Conservation (phyloP, 2,797 vertebrate species). For the Chelidonichthys spinosus region DNA sequence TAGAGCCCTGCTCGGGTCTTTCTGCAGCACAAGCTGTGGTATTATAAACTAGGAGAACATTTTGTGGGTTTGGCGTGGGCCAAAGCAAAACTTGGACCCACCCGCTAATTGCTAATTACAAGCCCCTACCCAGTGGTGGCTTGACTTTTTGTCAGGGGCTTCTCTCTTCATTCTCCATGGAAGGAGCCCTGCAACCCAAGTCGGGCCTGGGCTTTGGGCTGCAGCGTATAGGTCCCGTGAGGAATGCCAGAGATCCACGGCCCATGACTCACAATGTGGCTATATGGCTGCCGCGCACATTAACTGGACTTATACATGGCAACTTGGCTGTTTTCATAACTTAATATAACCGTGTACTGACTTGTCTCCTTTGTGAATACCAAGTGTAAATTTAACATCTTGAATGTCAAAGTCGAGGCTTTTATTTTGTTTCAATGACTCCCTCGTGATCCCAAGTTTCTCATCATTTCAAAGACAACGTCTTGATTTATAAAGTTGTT, state of each 20-base stretch:
- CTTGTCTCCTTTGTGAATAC: slow-evolving; percentile 60
- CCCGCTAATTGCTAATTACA: slow-evolving; percentile 90
- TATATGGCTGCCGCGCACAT: slow-evolving; percentile 74
- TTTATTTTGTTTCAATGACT: slow-evolving; percentile 58
- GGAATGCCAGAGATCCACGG: slow-evolving; percentile 76
- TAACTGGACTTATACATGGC: slow-evolving; percentile 74
- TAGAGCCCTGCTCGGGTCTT: slow-evolving; percentile 67
- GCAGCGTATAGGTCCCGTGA: slow-evolving; percentile 76
- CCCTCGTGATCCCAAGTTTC: slow-evolving; percentile 44
- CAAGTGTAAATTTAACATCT: slow-evolving; percentile 50
- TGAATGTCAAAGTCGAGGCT: slow-evolving; percentile 51
- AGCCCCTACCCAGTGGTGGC: slow-evolving; percentile 85
- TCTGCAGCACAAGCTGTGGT: slow-evolving; percentile 79
- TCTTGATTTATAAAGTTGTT: slow-evolving; percentile 59
- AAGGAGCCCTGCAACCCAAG: slow-evolving; percentile 81
- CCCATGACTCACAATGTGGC: slow-evolving; percentile 79
- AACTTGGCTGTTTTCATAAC: slow-evolving; percentile 76
- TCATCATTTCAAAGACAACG: slow-evolving; percentile 50
- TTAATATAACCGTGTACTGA: slow-evolving; percentile 62
- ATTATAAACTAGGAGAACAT: slow-evolving; percentile 87
- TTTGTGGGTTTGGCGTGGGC: slow-evolving; percentile 86
- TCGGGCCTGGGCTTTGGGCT: slow-evolving; percentile 70
- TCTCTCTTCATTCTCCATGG: slow-evolving; percentile 78
- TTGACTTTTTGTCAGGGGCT: slow-evolving; percentile 86
- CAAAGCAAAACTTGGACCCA: slow-evolving; percentile 85